Base-by-base conservation (phyloP, 2,113 vertebrate genomes). In the Rhynchopsitta pachyrhyncha region DNA sequence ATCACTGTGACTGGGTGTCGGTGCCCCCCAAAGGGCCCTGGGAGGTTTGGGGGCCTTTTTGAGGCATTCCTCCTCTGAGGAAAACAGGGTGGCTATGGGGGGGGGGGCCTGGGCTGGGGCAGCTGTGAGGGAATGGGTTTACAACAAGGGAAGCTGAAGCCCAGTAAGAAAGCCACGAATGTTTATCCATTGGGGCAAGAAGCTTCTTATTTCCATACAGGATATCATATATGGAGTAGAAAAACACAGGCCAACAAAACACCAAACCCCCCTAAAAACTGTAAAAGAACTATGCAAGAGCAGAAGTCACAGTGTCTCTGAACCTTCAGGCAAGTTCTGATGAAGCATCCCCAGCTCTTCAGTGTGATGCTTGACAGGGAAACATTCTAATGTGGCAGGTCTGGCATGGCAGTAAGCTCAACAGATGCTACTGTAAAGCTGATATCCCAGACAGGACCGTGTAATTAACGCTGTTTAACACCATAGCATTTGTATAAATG, bases 1-100 rank as follows among this genome's bases (percentile, higher is more conserved):
- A 10, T 63, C 10, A 2, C 22, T 78, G 46, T 4, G 4, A 3
- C 29, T 0, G 3, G 5, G 2, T 25, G 6, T 25, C 0, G 0
- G 33, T 60, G 35, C 52, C 10, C 11, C 19, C 3, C 17, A 22
- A n/a, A 68, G 33, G 11, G 7, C 5, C 9, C 2, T 0, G 0
- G 25, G 25, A 22, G 39, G 5, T 42, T 82, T 64, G 29, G 14
- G 29, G 35, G 25, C 4, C 7, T n/a, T 70, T 88, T 28, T 23
- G 67, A 39, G 20, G 39, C 12, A 3, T 46, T 87, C 63, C 15
- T 90, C 7, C 42, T 15, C 49, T 17, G 60, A 66, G 57, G 74
- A n/a, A 19, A 71, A 24, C 9, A 11, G 25, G 19, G 35, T 0
- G 6, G 29, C 55, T 2, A 10, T 37, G 12, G 44, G 19, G 13